A percentile compares a stretch with the other conserved stretches of the same genome.
Evolutionary conservation across 2,888 invertebrate species (phyloP).

Genomic region (Xylophagus ater): DNA sequence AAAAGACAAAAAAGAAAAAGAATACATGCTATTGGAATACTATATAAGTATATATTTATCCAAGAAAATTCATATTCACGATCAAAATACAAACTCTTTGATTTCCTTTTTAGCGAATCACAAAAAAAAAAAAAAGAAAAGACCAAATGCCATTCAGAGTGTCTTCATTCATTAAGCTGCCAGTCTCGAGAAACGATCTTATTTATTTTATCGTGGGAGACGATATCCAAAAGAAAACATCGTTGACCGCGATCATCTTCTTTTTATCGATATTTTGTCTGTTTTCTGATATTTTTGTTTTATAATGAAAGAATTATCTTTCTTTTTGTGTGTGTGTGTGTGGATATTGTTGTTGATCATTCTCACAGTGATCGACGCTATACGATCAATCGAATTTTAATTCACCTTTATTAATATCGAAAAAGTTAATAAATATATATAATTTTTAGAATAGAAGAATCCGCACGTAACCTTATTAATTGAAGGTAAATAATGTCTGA

Average conservation of each 20-base stretch:
- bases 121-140: too few relatives aligned
- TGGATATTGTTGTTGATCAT: too few relatives aligned
- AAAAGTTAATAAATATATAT: too few relatives aligned
- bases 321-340: too few relatives aligned
- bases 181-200: constrained; percentile 10
- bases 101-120: constrained; percentile 3
- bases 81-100: background rate
- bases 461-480: too few relatives aligned
- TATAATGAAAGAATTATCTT: too few relatives aligned
- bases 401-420: background rate
- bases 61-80: constrained; percentile 3
- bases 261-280: constrained; percentile 1
- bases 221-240: too few relatives aligned
- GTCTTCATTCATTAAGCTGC: constrained; percentile 11
- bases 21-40: background rate
- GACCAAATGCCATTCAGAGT: constrained; percentile 2
- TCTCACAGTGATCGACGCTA: constrained; percentile 14
- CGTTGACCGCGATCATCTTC: constrained; percentile 1
- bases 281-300: constrained; percentile 5
- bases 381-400: constrained; percentile 9
- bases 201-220: constrained; percentile 18
- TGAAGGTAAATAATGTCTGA: too few relatives aligned
- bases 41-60: too few relatives aligned
- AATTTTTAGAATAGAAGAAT: too few relatives aligned
- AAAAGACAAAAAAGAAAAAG: background rate